These are phyloP conservation scores for Cephalopachus bancanus DNA, from an alignment of 2,797 vertebrate species.

Conservation along the genomic window DNA sequence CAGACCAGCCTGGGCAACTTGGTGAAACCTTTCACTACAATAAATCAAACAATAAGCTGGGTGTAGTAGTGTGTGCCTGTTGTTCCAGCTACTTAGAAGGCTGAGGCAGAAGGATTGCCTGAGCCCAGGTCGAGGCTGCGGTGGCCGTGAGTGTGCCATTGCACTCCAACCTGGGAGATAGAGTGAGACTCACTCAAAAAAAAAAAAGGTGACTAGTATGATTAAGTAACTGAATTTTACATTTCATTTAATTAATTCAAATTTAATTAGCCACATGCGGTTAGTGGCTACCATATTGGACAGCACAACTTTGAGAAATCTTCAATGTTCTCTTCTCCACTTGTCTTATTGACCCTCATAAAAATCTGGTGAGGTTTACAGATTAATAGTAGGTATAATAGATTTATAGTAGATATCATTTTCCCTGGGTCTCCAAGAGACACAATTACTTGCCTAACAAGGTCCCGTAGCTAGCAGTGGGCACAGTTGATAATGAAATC, in stretches of 20 bases:
- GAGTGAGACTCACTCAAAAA: too few relatives aligned
- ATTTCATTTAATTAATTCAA: constrained; percentile 33
- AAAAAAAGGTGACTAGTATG: not conserved
- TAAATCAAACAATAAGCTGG: too few relatives aligned
- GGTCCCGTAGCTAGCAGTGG: not conserved
- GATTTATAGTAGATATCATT: not conserved
- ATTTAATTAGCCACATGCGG: not conserved
- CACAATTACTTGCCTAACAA: not conserved
- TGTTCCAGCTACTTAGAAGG: too few relatives aligned
- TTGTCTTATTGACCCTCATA: not conserved
- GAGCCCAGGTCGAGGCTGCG: too few relatives aligned
- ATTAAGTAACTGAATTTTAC: not conserved
- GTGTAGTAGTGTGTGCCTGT: too few relatives aligned
- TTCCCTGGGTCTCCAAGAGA: not conserved
- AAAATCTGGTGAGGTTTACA: not conserved
- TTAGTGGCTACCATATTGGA: not conserved
- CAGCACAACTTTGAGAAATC: not conserved
- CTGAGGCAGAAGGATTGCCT: too few relatives aligned
- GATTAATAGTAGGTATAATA: not conserved
- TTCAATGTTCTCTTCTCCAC: not conserved
- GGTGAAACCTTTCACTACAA: too few relatives aligned
- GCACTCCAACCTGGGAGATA: too few relatives aligned
- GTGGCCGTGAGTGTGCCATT: too few relatives aligned
- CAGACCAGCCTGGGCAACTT: too few relatives aligned
- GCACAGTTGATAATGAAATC: not conserved